Conservation (phyloP, 2,888 invertebrate species). For the Gryllus longicercus region DNA sequence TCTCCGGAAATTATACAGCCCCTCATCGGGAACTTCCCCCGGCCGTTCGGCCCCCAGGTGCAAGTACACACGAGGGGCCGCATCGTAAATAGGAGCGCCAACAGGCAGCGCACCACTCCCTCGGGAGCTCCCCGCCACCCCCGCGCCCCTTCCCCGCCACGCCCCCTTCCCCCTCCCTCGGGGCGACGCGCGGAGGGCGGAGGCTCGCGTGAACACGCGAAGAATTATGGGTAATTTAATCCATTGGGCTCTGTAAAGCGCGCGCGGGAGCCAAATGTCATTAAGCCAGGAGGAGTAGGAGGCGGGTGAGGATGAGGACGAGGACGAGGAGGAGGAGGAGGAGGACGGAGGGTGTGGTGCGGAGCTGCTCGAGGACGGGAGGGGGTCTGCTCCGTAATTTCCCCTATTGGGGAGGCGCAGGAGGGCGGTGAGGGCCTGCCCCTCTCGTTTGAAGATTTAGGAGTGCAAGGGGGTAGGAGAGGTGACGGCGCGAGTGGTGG, state of each 20-base stretch:
- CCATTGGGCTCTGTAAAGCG: slow-evolving; percentile 1
- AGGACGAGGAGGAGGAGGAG: neutral
- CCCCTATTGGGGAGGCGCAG: neutral
- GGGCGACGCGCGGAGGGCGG: neutral
- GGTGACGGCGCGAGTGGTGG: no score
- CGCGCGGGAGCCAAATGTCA: slow-evolving; percentile 7
- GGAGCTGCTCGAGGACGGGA: neutral
- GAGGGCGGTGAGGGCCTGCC: no score
- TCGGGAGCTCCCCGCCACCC: neutral
- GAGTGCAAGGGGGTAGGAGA: no score
- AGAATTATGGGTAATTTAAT: slow-evolving; percentile 17
- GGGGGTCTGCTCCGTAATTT: neutral
- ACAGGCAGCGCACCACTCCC: neutral
- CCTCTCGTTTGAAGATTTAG: no score
- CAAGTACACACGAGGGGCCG: neutral
- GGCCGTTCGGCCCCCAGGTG: neutral
- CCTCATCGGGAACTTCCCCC: neutral
- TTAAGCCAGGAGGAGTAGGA: neutral
- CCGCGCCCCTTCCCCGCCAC: neutral
- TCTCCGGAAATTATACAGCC: neutral
- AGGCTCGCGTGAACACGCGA: slow-evolving; percentile 2
- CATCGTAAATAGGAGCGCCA: neutral
- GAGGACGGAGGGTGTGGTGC: neutral
- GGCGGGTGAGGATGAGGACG: neutral
- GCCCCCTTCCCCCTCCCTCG: neutral